Evolutionary conservation across 1,140 invertebrate species (phyloP), one percentile per base, ranked within the genome.

Genomic region (Diprion similis): DNA sequence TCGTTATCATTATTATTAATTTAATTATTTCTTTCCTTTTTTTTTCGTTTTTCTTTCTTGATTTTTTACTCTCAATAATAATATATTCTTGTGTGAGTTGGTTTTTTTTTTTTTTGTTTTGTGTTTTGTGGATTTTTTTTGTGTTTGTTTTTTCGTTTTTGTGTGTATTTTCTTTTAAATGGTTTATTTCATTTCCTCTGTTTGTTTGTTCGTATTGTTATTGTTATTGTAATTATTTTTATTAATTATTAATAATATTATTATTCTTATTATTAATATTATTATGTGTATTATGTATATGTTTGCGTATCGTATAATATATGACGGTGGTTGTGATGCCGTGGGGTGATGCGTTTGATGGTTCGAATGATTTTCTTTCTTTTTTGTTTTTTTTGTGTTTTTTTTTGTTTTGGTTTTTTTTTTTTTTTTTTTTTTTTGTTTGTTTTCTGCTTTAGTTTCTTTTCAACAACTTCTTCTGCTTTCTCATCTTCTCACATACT

Each of bases 361-460:
- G 9, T 59, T 15, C 4, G 4, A 17, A 17, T 59, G 11, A 59
- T 59, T 59, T 59, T 37, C n/a, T 59, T 59, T 59, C 7, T 59
- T 59, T 17, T 59, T 59, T 8, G n/a, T 24, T 37, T 15, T 59
- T 24, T 48, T 68, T 72, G 45, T 64, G 15, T 67, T 15, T 24
- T 51, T 19, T 46, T 71, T 3, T 37, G 51, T 59, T 70, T 70
- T n/a, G 66, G 0, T 45, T 67, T 11, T 13, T 68, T 66, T 65
- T 77, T 75, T 71, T 78, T 15, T 24, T 51, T 19, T 46, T 71
- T 3, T 37, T 46, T 59, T 70, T 70, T n/a, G 66, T 66, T 65
- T 77, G 74, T 71, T 78, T 17, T 45, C 13, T 73, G 24, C 0
- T 24, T n/a, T 68, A n/a, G 11, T 68, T 19, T 13, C 37, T 68